phyloP scores from a whole-genome alignment of 2,888 invertebrate genomes.

The Aphidoletes aphidimyza region DNA sequence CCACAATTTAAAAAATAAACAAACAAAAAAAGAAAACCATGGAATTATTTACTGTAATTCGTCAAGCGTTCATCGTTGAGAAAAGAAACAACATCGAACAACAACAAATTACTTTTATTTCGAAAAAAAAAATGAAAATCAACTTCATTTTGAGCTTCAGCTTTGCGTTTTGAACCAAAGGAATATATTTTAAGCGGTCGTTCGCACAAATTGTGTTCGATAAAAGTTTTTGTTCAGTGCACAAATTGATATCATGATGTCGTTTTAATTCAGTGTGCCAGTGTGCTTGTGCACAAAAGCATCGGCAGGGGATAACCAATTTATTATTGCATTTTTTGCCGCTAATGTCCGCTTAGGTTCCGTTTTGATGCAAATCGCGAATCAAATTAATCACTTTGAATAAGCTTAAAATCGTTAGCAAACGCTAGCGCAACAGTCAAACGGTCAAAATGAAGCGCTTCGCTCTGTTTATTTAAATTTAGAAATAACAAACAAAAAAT shows the following conservation, averaged over 20 bases:
- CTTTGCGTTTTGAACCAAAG: not conserved
- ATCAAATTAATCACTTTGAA: slow-evolving; percentile 29
- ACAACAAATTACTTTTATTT: not conserved
- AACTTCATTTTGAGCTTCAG: not conserved
- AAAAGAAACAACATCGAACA: not conserved
- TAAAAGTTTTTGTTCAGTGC: not conserved
- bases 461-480: slow-evolving; percentile 47
- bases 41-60: not conserved
- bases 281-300: not conserved
- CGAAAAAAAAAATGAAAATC: too few species aligned
- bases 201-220: not conserved
- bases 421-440: not conserved
- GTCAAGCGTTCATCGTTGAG: not conserved
- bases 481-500: not conserved
- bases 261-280: not conserved
- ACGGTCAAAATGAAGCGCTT: too few species aligned
- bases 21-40: too few species aligned
- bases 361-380: slow-evolving; percentile 45
- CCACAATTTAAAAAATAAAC: too few species aligned
- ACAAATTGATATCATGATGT: not conserved
- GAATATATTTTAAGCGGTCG: not conserved
- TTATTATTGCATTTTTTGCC: slow-evolving; percentile 43
- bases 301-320: not conserved
- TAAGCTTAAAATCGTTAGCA: not conserved
- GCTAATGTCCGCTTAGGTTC: slow-evolving; percentile 16